Evolutionary conservation across 2,888 invertebrate genomes (phyloP).

Genomic region (Chaitophorus viminalis): DNA sequence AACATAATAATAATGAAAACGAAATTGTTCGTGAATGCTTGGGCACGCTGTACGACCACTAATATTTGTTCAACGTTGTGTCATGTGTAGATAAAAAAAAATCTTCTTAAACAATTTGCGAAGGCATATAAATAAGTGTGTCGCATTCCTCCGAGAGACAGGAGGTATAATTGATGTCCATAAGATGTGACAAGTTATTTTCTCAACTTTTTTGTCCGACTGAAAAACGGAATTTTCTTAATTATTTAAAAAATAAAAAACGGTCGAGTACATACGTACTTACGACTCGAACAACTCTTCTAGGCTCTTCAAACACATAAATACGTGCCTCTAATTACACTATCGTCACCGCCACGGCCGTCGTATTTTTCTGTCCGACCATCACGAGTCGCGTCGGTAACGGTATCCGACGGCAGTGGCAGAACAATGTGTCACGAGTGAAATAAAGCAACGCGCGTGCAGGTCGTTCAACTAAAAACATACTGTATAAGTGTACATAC

Average conservation of each 20-base stretch:
- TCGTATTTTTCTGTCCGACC: background rate
- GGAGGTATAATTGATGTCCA: background rate
- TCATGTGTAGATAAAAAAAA: background rate
- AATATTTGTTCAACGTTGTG: background rate
- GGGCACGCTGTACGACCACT: background rate
- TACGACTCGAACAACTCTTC: background rate
- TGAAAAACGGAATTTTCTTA: background rate
- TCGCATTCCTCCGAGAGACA: too few relatives aligned
- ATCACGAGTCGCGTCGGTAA: constrained; percentile 15
- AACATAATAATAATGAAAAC: background rate
- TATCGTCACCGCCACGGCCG: background rate
- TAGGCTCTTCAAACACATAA: background rate
- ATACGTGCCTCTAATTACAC: constrained; percentile 5
- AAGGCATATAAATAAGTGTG: too few relatives aligned
- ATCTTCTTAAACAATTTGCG: too few relatives aligned
- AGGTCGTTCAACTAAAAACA: constrained; percentile 60
- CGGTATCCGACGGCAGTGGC: constrained; percentile 16
- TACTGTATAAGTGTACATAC: constrained; percentile 6
- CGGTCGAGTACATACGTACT: background rate
- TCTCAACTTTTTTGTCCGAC: background rate
- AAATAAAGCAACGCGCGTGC: constrained; percentile 29
- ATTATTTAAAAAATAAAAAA: background rate
- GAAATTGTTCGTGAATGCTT: background rate
- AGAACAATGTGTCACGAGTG: constrained; percentile 58
- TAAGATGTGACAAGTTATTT: background rate